phyloP scores from a whole-genome alignment of 2,113 vertebrate species.

The Pithys albifrons region DNA sequence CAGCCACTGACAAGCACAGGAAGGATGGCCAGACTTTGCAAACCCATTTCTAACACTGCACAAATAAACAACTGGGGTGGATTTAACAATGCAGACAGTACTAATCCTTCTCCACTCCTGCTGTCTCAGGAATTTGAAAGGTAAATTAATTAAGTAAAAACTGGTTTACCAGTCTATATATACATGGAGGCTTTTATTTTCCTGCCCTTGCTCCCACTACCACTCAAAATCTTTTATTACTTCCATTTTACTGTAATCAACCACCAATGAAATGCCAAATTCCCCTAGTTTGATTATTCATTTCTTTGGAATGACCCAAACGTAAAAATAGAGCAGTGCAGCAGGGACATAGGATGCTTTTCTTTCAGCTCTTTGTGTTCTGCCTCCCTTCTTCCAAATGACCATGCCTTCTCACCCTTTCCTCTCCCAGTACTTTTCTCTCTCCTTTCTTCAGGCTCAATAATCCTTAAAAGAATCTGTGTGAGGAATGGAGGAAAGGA shows the following conservation, averaged over 20 bases:
- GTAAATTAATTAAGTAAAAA: neutral
- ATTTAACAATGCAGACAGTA: neutral
- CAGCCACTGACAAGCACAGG: neutral
- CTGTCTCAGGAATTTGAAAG: neutral
- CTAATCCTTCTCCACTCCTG: constrained; percentile 2
- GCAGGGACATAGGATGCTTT: neutral
- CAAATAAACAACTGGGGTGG: constrained; percentile 4
- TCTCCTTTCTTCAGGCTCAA: neutral
- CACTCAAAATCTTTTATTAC: neutral
- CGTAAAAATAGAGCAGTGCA: neutral
- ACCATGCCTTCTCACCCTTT: neutral
- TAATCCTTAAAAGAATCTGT: neutral
- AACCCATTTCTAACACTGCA: neutral
- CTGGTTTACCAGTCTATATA: neutral
- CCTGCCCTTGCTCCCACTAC: neutral
- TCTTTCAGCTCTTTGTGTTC: neutral
- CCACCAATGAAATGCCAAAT: neutral
- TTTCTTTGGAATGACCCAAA: neutral
- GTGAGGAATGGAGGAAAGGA: neutral
- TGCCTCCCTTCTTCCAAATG: neutral
- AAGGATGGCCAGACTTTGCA: neutral
- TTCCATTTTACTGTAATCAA: neutral
- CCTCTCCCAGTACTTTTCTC: neutral
- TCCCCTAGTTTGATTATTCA: neutral
- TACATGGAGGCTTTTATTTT: neutral